Conservation (phyloP, 2,888 invertebrate genomes). For the Ceraclea dissimilis region DNA sequence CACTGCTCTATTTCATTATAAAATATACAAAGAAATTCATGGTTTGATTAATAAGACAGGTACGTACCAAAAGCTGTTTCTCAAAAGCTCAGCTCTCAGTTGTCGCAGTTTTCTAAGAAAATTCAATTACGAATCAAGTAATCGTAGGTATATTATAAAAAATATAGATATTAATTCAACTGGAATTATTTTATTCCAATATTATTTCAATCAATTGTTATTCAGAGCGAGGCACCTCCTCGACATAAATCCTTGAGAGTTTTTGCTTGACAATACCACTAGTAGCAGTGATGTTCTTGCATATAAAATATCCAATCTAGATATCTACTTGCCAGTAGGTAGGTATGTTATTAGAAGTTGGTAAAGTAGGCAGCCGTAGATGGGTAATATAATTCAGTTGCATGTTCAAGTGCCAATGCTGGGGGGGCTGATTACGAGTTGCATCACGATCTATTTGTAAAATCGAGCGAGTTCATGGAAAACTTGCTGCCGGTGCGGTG, state of each 20-base stretch:
- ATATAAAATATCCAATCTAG: neutral
- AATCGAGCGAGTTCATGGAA: constrained; percentile 6
- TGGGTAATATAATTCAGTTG: constrained; percentile 3
- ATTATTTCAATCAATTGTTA: neutral
- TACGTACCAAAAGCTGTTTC: too few relatives aligned
- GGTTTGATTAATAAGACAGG: too few relatives aligned
- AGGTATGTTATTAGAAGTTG: neutral
- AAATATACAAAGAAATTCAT: too few relatives aligned
- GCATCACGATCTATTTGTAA: constrained; percentile 13
- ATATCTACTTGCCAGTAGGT: neutral
- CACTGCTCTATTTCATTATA: too few relatives aligned
- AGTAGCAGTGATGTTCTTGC: neutral
- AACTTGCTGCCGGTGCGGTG: constrained; percentile 7
- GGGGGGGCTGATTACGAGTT: constrained; percentile 9
- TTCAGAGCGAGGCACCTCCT: neutral
- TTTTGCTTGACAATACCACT: neutral
- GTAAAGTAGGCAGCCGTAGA: neutral
- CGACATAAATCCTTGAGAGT: constrained; percentile 1
- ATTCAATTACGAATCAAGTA: too few relatives aligned
- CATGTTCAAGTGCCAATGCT: constrained; percentile 3
- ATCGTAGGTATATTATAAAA: too few relatives aligned
- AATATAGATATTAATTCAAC: too few relatives aligned
- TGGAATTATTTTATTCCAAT: neutral
- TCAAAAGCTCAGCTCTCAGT: too few relatives aligned
- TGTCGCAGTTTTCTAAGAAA: too few relatives aligned